A percentile compares a stretch with the other conserved stretches of the same genome.
Conservation (phyloP, 2,888 invertebrate species). For the Eristalis intricaria region DNA sequence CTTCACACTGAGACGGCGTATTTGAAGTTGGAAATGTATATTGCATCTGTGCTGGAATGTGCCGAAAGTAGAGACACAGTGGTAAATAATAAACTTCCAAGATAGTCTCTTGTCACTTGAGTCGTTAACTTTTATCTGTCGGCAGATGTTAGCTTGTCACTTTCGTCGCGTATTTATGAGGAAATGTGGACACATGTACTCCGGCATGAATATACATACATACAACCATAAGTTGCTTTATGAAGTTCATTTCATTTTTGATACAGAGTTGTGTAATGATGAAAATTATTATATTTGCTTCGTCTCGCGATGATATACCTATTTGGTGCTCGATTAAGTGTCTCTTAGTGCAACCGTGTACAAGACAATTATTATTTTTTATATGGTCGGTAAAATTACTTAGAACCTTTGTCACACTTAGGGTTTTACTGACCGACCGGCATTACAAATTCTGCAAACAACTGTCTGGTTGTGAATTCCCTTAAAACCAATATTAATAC, state of each 20-base stretch:
- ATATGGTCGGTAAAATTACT: too few species aligned
- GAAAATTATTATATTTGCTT: neutral
- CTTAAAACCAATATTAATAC: too few species aligned
- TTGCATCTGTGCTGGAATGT: slow-evolving; percentile 33
- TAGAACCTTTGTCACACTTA: too few species aligned
- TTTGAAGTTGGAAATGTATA: slow-evolving; percentile 23
- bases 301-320: neutral
- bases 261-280: neutral
- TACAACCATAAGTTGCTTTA: neutral
- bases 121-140: slow-evolving; percentile 33
- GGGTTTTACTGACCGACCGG: too few species aligned
- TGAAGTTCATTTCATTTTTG: neutral
- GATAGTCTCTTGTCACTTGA: slow-evolving; percentile 33
- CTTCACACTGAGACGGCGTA: slow-evolving; percentile 12
- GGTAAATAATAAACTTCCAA: slow-evolving; percentile 10
- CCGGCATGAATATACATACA: neutral
- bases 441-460: too few species aligned
- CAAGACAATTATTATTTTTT: too few species aligned
- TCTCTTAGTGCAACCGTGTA: too few species aligned
- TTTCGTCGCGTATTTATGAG: slow-evolving; percentile 27
- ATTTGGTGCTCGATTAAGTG: too few species aligned
- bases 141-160: slow-evolving; percentile 44
- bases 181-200: neutral
- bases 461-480: too few species aligned
- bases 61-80: slow-evolving; percentile 14